These are phyloP conservation scores for Bombus balteatus DNA, from an alignment of 1,140 invertebrate genomes.

Conservation along the genomic window DNA sequence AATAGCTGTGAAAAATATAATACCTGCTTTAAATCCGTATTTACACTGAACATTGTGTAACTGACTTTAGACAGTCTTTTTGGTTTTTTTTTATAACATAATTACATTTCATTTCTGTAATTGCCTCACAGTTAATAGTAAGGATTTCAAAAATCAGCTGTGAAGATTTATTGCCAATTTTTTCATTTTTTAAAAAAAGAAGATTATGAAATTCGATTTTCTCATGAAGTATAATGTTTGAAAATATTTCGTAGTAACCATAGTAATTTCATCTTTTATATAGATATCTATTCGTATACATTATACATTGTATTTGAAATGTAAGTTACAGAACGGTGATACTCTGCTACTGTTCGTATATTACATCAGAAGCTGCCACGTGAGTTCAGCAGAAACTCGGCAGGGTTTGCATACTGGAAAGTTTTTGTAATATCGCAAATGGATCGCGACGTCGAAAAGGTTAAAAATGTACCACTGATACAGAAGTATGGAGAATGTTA, in stretches of 20 bases:
- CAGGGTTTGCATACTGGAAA: constrained; percentile 23
- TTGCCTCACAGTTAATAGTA: too few relatives aligned
- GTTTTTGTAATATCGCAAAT: constrained; percentile 36
- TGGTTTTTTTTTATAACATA: too few relatives aligned
- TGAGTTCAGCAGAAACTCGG: background rate
- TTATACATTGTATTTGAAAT: constrained; percentile 12
- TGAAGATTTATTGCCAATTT: background rate
- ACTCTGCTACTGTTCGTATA: background rate
- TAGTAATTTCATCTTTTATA: background rate
- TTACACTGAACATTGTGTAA: too few relatives aligned
- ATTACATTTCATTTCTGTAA: too few relatives aligned
- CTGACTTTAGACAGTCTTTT: too few relatives aligned
- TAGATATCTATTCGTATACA: background rate
- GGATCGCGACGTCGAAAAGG: constrained; percentile 21
- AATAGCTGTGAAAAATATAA: background rate
- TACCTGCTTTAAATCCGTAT: too few relatives aligned
- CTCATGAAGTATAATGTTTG: background rate
- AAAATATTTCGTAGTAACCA: background rate
- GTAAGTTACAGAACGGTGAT: constrained; percentile 4
- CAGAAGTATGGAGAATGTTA: constrained; percentile 9
- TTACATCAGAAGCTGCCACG: constrained; percentile 11
- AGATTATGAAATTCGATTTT: background rate
- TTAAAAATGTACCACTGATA: constrained; percentile 24
- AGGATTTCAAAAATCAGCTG: background rate
- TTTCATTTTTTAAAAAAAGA: background rate